Conservation (phyloP, 1,140 invertebrate genomes). For the Cotesia chilonis region DNA sequence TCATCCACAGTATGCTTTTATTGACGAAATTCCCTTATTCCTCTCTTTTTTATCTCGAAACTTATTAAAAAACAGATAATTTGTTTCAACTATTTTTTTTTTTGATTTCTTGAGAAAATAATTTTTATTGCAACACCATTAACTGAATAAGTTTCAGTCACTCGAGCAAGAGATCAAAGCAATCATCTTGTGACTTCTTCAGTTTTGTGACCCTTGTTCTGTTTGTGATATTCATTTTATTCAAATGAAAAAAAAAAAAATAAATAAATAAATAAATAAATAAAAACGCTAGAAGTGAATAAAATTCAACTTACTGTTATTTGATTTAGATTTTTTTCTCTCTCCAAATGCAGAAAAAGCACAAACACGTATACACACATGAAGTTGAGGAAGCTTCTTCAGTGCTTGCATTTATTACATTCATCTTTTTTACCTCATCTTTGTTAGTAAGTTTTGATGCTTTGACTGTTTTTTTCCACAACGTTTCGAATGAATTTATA, state of each 20-base stretch:
- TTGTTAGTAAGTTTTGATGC: neutral
- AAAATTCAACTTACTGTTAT: neutral
- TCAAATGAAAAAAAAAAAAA: neutral
- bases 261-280: neutral
- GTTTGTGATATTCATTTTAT: neutral
- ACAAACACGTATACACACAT: neutral
- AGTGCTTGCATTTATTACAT: conserved; percentile 26
- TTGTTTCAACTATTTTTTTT: no score
- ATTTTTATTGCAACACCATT: neutral
- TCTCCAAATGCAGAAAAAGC: conserved; percentile 16
- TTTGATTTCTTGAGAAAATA: no score
- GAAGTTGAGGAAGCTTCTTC: neutral
- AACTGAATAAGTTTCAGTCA: neutral
- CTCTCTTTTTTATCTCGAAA: no score
- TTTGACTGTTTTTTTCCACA: conserved; percentile 9
- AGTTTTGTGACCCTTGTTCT: neutral
- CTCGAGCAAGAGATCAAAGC: no score
- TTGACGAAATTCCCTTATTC: no score
- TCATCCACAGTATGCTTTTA: no score
- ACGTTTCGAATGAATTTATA: conserved; percentile 15
- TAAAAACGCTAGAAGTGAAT: neutral
- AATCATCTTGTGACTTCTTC: no score
- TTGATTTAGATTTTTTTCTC: conserved; percentile 12
- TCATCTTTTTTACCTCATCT: neutral
- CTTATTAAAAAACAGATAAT: no score